Percentiles rank a stretch among this genome's conserved stretches.
These are phyloP conservation scores for Pissodes strobi DNA, from an alignment of 1,140 invertebrate species.

Conservation along the genomic window DNA sequence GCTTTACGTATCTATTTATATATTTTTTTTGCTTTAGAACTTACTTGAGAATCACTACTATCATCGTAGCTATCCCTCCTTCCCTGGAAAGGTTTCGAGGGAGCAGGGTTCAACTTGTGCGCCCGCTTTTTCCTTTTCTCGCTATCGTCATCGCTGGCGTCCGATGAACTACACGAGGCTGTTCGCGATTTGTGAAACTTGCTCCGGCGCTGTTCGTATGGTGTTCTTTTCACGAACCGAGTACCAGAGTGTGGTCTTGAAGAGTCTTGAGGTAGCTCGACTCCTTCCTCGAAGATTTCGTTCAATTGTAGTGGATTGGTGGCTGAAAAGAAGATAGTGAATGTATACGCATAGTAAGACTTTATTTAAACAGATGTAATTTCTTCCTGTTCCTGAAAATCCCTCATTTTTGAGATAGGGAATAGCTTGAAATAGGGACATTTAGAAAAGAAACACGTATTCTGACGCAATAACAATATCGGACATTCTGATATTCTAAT, in stretches of 20 bases:
- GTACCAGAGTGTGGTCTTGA: conserved; percentile 30
- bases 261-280: conserved; percentile 52
- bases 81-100: conserved; percentile 61
- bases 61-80: conserved; percentile 77
- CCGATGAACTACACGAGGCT: conserved; percentile 86
- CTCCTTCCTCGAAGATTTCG: conserved; percentile 74
- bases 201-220: conserved; percentile 67
- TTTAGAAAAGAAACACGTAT: too few species aligned
- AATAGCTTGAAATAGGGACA: too few species aligned
- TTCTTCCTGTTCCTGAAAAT: too few species aligned
- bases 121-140: conserved; percentile 79
- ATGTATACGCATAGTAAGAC: too few species aligned
- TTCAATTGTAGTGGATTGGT: conserved; percentile 65
- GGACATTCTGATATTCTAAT: too few species aligned
- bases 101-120: conserved; percentile 66
- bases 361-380: too few species aligned
- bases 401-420: too few species aligned
- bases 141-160: conserved; percentile 89
- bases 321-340: too few species aligned
- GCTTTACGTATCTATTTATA: too few species aligned
- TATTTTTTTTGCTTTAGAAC: conserved; percentile 39
- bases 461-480: too few species aligned
- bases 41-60: conserved; percentile 75
- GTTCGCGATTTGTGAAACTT: conserved; percentile 79
- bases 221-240: conserved; percentile 52